Percentiles rank a stretch among this genome's conserved stretches.
phyloP scores from a whole-genome alignment of 2,797 vertebrate species.

The Heterohyrax brucei region DNA sequence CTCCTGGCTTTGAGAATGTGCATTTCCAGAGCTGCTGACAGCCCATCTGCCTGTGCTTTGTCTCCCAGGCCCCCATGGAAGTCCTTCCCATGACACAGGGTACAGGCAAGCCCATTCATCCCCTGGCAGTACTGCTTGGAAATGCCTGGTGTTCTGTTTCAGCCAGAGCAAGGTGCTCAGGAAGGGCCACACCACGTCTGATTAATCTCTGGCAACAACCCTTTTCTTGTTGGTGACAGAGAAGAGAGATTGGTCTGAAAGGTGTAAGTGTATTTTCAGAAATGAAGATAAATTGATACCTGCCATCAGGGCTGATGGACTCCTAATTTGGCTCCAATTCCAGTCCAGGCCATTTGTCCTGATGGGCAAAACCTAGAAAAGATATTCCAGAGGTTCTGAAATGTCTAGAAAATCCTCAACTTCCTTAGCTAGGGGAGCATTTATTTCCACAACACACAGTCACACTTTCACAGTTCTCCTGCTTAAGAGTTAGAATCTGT shows the following conservation, averaged over 20 bases:
- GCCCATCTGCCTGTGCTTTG: slow-evolving; percentile 78
- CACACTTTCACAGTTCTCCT: background rate
- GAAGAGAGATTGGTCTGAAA: slow-evolving; percentile 87
- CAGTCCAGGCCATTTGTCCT: slow-evolving; percentile 87
- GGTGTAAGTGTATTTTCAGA: slow-evolving; percentile 87
- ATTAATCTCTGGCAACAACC: slow-evolving; percentile 85
- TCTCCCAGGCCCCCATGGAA: slow-evolving; percentile 67
- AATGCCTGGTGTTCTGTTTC: slow-evolving; percentile 80
- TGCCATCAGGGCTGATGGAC: slow-evolving; percentile 87
- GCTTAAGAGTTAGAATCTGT: background rate
- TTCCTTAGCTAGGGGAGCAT: background rate
- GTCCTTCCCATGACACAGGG: slow-evolving; percentile 74
- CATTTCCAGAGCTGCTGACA: slow-evolving; percentile 79
- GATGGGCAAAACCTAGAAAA: slow-evolving; percentile 60
- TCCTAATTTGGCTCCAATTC: slow-evolving; percentile 87
- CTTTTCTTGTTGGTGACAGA: slow-evolving; percentile 83
- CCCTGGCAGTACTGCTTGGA: slow-evolving; percentile 70
- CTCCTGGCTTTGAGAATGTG: slow-evolving; percentile 71
- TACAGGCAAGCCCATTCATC: slow-evolving; percentile 81
- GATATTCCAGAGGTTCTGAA: slow-evolving; percentile 81
- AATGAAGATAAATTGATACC: slow-evolving; percentile 91
- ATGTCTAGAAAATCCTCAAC: slow-evolving; percentile 76
- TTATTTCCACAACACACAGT: background rate
- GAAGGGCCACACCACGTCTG: slow-evolving; percentile 84
- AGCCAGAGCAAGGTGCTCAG: slow-evolving; percentile 79